Base-by-base conservation (phyloP, 2,113 vertebrate genomes). In the Syngnathoides biaculeatus region DNA sequence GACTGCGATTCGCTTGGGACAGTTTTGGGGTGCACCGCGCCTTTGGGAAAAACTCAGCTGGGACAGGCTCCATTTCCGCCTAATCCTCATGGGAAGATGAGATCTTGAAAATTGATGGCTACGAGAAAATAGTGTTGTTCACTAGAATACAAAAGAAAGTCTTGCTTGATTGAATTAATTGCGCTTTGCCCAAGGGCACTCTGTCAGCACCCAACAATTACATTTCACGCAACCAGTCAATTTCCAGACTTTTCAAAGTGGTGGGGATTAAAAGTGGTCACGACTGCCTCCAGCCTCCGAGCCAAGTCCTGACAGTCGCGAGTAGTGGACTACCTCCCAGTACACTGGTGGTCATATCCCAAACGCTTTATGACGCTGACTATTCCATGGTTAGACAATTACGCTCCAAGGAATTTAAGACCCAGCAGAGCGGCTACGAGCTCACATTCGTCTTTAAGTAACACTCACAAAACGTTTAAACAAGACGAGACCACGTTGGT, bases 361-460 rank as follows among this genome's bases (percentile, higher is more conserved):
- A 66, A 71, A 64, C 27, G 50, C 69, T 56, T 52, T 67, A 42
- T 72, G 67, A 77, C 60, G 63, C 71, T 24, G 78, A 79, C 77
- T 79, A 71, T 35, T 71, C 64, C 64, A 48, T 53, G 9, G 40
- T 61, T 64, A 71, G 69, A 74, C 68, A 58, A 67, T 65, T 52
- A 55, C 61, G 65, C 61, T 59, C 2, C 26, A 65, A 55, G 17
- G 66, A 75, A 68, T 82, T 72, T 73, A 67, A 58, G 73, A 77
- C 75, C 69, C 48, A 77, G 77, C 81, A 73, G 35, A 45, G 59
- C 0, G 65, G 43, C 74, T 68, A 53, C 56, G 69, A 40, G 45
- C 65, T 64, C 67, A 62, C 57, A 43, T 60, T 39, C 69, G 72
- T 56, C 64, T 78, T 69, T 55, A 58, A 58, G 48, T 56, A 67